Conservation (phyloP, 2,888 invertebrate species). For the Apodemia hepburni region DNA sequence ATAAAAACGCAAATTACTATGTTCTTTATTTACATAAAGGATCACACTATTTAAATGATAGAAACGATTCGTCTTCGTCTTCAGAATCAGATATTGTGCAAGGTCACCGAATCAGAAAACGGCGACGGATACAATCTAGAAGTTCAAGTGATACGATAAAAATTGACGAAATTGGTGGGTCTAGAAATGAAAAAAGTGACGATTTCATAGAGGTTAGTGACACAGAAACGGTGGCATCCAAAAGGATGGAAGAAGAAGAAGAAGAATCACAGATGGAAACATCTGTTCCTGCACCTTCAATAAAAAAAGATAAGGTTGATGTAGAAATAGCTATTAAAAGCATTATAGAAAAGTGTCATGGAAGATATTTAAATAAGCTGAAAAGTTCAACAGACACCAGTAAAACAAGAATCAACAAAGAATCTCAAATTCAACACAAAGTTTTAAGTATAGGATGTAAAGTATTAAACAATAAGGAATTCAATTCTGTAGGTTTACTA, state of each 20-base stretch:
- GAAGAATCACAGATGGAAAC: not conserved
- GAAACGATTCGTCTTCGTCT: slow-evolving; percentile 27
- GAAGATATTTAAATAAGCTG: slow-evolving; percentile 42
- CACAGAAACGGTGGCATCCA: slow-evolving; percentile 16
- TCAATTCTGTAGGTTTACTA: slow-evolving; percentile 54
- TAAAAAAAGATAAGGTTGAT: slow-evolving; percentile 27
- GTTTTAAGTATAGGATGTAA: slow-evolving; percentile 63
- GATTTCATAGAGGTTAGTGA: not conserved
- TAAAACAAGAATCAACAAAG: slow-evolving; percentile 31
- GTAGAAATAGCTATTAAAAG: slow-evolving; percentile 45
- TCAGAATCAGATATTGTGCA: slow-evolving; percentile 31
- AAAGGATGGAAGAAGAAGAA: not conserved
- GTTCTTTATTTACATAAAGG: slow-evolving; percentile 40
- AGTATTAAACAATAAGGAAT: slow-evolving; percentile 48
- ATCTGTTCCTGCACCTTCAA: slow-evolving; percentile 19
- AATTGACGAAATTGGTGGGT: slow-evolving; percentile 30
- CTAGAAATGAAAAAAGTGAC: slow-evolving; percentile 27
- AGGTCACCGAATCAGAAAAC: slow-evolving; percentile 34
- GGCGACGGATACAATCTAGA: slow-evolving; percentile 40
- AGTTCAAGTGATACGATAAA: slow-evolving; percentile 43
- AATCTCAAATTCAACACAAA: slow-evolving; percentile 55
- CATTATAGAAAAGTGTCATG: slow-evolving; percentile 48
- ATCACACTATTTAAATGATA: slow-evolving; percentile 11
- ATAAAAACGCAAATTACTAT: slow-evolving; percentile 40
- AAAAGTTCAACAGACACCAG: slow-evolving; percentile 30